Conservation (phyloP, 2,113 vertebrate genomes). For the Vidua chalybeata region DNA sequence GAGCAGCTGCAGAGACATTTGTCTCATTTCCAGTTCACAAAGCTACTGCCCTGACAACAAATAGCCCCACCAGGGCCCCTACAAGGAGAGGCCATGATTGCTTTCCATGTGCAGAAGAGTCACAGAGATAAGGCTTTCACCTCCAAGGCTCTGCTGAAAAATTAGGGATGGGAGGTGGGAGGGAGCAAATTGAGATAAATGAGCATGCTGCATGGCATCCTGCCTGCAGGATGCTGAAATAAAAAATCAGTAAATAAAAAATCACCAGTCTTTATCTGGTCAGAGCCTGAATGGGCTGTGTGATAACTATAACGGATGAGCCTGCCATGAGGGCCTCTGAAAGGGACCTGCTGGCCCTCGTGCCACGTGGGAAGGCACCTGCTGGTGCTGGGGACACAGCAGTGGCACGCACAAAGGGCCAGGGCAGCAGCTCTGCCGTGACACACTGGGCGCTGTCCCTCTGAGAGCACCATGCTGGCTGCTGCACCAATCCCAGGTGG, state of each 20-base stretch:
- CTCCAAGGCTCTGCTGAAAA: slow-evolving; percentile 54
- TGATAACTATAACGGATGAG: slow-evolving; percentile 49
- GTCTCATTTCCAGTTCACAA: background rate
- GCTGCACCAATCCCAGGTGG: rapidly evolving
- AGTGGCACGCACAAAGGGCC: rapidly evolving
- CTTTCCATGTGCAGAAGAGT: background rate
- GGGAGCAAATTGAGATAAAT: slow-evolving; percentile 72
- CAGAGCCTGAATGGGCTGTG: slow-evolving; percentile 36
- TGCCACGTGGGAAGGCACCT: background rate
- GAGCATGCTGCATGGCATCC: slow-evolving; percentile 8
- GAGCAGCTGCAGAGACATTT: background rate
- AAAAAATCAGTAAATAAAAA: slow-evolving; percentile 56
- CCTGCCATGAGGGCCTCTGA: background rate
- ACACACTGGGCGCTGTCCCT: background rate
- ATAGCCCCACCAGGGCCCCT: background rate
- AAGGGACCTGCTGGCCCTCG: background rate
- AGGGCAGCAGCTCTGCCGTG: background rate
- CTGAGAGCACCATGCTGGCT: rapidly evolving
- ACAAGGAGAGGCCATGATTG: background rate
- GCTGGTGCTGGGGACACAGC: background rate
- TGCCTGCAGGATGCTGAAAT: slow-evolving; percentile 45
- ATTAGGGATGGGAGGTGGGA: slow-evolving; percentile 38
- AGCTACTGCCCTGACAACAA: background rate
- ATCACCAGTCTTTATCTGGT: slow-evolving; percentile 60
- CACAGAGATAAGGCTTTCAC: slow-evolving; percentile 47